Base-by-base conservation (phyloP, 2,888 invertebrate species). In the Morpho deidamia region DNA sequence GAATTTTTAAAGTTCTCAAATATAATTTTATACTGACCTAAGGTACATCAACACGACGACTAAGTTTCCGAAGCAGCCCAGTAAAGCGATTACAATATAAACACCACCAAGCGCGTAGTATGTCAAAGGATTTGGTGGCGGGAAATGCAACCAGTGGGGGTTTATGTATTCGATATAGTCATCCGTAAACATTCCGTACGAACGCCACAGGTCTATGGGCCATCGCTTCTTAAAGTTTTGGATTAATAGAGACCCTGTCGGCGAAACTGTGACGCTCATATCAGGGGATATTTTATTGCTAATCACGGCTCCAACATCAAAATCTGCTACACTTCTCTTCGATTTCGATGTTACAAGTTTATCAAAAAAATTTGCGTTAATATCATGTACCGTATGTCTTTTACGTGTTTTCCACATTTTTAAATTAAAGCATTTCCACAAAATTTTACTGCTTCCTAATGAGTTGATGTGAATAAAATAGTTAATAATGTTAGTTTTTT, bases 11-110 rank as follows among this genome's bases (percentile, higher is more conserved):
- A 2, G 4, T 14, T 14, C 14, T 5, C 23, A 23, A 23, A 23
- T 23, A 23, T 23, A 2, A 23, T 40, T 23, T n/a, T 53, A 47
- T 54, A 83, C 91, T 91, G 72, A 95, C 95, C 92, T 93, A 64
- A 90, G 74, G 72, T 94, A 95, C 92, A 95, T 92, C 61, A 92
- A 90, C 57, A 95, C 91, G 44, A 95, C 95, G 38, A 94, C 83
- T 7, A 90, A 84, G 72, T 95, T 95, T 51, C 95, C 95, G 40
- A 90, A 82, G 53, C 91, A 85, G 8, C 95, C 95, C 35, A 92
- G 74, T 2, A 90, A 69, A 76, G 93, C 91, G 69, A 95, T 88
- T 35, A 92, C 66, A 23, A 91, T 71, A 72, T 95, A 95, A 33
- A 94, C 67, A 10, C 81, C 79, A 8, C 92, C 94, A 59, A 95